A percentile compares a stretch with the other conserved stretches of the same genome.
These are phyloP conservation scores for Xenopus laevis DNA, from an alignment of 2,113 vertebrate species.

Conservation along the genomic window DNA sequence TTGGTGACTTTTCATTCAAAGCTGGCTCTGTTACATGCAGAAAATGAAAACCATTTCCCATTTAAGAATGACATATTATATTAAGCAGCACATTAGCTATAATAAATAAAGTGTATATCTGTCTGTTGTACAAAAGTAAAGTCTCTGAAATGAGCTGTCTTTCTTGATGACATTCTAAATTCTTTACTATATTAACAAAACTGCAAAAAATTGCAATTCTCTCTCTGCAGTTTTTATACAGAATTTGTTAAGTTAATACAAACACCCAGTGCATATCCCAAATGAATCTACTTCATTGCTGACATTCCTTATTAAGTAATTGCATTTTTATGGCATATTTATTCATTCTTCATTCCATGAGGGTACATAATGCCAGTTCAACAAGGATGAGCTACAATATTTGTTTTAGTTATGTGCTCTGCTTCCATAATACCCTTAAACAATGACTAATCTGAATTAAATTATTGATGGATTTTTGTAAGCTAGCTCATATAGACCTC, in stretches of 20 bases:
- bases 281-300: not conserved
- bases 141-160: not conserved
- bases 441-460: conserved; percentile 38
- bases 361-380: conserved; percentile 20
- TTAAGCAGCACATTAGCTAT: not conserved
- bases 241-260: not conserved
- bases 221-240: not conserved
- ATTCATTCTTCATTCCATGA: conserved; percentile 2
- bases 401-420: conserved; percentile 25
- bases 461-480: conserved; percentile 30
- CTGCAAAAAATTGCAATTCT: not conserved
- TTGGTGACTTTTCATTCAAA: not conserved
- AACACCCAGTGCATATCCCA: not conserved
- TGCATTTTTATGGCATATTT: conserved; percentile 18
- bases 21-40: not conserved
- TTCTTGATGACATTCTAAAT: not conserved
- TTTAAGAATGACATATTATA: not conserved
- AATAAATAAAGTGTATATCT: not conserved
- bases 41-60: not conserved
- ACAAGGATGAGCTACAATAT: conserved; percentile 16
- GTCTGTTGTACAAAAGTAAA: not conserved
- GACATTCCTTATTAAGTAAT: conserved; percentile 15
- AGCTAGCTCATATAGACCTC: not conserved
- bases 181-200: not conserved
- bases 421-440: conserved; percentile 29